phyloP scores from a whole-genome alignment of 2,888 invertebrate species.

The Physocephala rufipes region DNA sequence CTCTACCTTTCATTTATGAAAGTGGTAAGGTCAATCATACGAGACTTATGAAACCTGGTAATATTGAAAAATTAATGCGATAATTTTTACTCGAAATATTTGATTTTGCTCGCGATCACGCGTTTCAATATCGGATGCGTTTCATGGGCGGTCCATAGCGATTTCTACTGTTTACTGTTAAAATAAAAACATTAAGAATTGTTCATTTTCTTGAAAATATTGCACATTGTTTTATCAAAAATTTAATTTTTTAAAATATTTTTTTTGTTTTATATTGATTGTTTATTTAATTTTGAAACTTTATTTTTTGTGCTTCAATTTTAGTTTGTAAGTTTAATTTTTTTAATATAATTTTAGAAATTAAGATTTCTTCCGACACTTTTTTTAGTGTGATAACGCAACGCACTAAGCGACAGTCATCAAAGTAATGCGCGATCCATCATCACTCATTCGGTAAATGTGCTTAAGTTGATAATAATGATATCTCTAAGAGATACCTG shows the following conservation, averaged over 20 bases:
- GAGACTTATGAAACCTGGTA: too few species aligned
- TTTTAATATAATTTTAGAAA: slow-evolving; percentile 9
- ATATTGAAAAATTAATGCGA: too few species aligned
- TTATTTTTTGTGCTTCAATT: background rate
- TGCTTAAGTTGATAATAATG: background rate
- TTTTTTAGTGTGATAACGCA: background rate
- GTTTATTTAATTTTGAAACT: background rate
- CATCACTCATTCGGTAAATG: background rate
- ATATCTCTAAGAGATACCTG: background rate
- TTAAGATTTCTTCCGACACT: background rate
- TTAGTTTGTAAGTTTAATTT: slow-evolving; percentile 5
- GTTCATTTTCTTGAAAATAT: background rate
- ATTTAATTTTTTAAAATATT: too few species aligned
- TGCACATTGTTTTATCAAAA: background rate
- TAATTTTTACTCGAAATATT: background rate
- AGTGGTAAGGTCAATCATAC: too few species aligned
- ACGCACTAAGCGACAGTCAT: slow-evolving; percentile 20
- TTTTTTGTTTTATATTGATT: background rate
- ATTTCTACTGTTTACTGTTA: background rate
- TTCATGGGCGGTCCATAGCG: background rate
- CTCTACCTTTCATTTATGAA: too few species aligned
- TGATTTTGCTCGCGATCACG: too few species aligned
- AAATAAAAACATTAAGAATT: background rate
- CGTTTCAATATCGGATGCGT: background rate
- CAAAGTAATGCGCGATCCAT: slow-evolving; percentile 19